phyloP scores from a whole-genome alignment of 2,797 vertebrate species.

The Thaleichthys pacificus region DNA sequence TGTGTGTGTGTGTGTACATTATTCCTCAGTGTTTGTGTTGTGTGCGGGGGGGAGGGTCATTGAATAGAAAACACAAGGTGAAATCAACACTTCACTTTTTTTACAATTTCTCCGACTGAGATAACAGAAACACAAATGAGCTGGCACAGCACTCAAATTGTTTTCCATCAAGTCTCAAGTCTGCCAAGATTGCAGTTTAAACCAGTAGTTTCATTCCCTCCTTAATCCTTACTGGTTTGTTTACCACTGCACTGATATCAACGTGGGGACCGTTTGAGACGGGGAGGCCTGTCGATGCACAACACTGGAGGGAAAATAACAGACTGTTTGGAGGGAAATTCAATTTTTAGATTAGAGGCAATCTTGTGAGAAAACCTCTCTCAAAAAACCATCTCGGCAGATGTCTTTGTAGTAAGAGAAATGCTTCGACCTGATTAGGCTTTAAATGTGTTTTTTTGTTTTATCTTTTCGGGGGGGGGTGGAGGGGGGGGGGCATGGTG shows the following conservation, averaged over 20 bases:
- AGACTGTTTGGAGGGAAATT: conserved; percentile 65
- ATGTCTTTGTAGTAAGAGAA: conserved; percentile 69
- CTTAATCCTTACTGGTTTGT: conserved; percentile 60
- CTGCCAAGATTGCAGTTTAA: conserved; percentile 39
- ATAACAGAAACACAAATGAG: no score
- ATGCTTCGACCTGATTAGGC: conserved; percentile 73
- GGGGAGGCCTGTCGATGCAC: conserved; percentile 63
- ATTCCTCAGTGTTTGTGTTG: no score
- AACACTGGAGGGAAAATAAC: conserved; percentile 62
- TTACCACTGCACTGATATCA: conserved; percentile 65
- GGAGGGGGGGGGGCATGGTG: no score
- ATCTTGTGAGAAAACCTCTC: conserved; percentile 63
- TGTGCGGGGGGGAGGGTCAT: background rate
- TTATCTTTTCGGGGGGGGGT: background rate
- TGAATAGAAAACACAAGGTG: background rate
- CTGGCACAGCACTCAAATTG: background rate
- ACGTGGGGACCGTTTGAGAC: conserved; percentile 54
- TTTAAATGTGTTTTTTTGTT: conserved; percentile 70
- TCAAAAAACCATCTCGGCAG: conserved; percentile 67
- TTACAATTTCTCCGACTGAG: no score
- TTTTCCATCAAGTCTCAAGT: background rate
- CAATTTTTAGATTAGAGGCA: conserved; percentile 72
- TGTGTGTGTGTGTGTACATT: background rate
- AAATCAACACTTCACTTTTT: background rate
- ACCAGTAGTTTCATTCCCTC: conserved; percentile 45